phyloP scores from a whole-genome alignment of 2,113 vertebrate genomes.

The Zosterops lateralis region DNA sequence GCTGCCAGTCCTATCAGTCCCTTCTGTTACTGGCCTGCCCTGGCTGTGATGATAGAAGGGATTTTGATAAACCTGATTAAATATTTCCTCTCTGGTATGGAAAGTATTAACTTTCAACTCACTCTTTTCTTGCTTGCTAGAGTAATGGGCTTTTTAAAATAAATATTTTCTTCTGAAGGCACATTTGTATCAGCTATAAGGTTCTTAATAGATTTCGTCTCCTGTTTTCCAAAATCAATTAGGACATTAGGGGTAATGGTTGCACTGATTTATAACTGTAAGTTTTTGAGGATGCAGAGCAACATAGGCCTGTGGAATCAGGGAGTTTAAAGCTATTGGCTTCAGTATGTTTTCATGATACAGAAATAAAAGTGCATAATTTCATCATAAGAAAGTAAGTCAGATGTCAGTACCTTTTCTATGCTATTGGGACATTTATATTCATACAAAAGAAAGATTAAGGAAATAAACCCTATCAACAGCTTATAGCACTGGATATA shows the following conservation, averaged over 20 bases:
- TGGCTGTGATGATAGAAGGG: background rate
- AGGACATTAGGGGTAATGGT: background rate
- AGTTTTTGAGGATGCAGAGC: background rate
- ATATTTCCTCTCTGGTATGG: background rate
- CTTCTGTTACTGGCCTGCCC: background rate
- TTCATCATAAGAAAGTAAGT: background rate
- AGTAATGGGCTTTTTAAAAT: background rate
- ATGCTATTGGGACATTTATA: background rate
- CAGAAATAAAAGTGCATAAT: background rate
- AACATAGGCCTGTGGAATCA: background rate
- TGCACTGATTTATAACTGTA: background rate
- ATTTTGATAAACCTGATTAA: background rate
- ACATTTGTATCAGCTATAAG: background rate
- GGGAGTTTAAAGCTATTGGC: background rate
- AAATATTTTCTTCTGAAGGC: background rate
- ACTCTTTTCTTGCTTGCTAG: background rate
- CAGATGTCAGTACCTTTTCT: slow-evolving; percentile 12
- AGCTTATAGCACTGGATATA: slow-evolving; percentile 19
- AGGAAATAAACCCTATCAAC: background rate
- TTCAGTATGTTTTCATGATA: background rate
- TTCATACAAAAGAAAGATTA: background rate
- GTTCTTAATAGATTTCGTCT: background rate
- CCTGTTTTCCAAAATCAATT: background rate
- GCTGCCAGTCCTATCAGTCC: background rate
- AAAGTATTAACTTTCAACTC: background rate